A percentile compares a stretch with the other conserved stretches of the same genome.
These are phyloP conservation scores for Peromyscus maniculatus DNA, from an alignment of 2,113 vertebrate genomes.

Conservation along the genomic window DNA sequence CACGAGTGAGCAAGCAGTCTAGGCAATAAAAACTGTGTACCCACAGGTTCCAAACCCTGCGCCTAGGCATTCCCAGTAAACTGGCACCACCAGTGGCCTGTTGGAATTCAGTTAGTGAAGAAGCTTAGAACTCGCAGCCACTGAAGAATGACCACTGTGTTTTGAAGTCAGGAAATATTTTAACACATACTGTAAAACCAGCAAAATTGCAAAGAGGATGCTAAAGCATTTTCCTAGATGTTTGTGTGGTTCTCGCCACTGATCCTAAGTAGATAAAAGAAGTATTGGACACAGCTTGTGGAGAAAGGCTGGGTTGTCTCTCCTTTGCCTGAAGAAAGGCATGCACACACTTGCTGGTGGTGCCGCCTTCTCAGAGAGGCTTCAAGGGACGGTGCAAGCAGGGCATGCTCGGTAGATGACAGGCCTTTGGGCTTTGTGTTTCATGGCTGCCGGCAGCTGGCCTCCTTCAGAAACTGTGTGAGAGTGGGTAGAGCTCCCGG, in stretches of 20 bases:
- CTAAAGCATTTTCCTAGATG: background rate
- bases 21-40: background rate
- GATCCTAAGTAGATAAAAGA: slow-evolving; percentile 43
- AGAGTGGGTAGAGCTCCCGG: slow-evolving; percentile 68
- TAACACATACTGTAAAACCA: background rate
- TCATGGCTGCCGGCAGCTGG: slow-evolving; percentile 72
- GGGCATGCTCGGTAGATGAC: slow-evolving; percentile 53
- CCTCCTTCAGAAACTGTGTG: slow-evolving; percentile 71
- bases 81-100: background rate
- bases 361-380: slow-evolving; percentile 63
- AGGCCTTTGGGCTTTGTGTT: slow-evolving; percentile 70
- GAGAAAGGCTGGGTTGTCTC: slow-evolving; percentile 35
- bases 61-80: background rate
- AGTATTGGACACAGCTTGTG: slow-evolving; percentile 41
- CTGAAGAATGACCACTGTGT: slow-evolving; percentile 18
- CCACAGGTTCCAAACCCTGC: slow-evolving; percentile 13
- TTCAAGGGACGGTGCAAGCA: slow-evolving; percentile 41
- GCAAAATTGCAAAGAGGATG: slow-evolving; percentile 32
- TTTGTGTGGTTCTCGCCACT: slow-evolving; percentile 53
- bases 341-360: slow-evolving; percentile 53
- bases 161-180: slow-evolving; percentile 20
- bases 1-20: background rate
- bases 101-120: slow-evolving; percentile 5
- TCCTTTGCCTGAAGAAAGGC: slow-evolving; percentile 42
- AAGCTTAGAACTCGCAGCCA: background rate